A percentile compares a stretch with the other conserved stretches of the same genome.
Evolutionary conservation across 2,113 vertebrate genomes (phyloP).

Genomic region (Murina feae): DNA sequence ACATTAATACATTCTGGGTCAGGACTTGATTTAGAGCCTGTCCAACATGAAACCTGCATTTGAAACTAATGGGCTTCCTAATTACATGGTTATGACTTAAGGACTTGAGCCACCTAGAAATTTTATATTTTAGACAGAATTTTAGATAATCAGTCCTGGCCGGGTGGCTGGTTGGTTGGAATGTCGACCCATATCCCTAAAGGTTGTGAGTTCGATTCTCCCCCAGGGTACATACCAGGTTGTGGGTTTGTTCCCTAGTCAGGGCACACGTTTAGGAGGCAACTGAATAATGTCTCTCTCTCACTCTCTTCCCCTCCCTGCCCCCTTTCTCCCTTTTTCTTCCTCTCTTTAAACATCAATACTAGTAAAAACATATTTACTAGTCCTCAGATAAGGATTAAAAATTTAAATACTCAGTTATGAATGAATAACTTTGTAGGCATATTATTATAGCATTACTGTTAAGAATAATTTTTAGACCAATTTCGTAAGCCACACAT

Average conservation of each 20-base stretch:
- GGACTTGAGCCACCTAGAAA: not conserved
- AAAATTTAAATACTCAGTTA: not conserved
- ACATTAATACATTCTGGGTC: not conserved
- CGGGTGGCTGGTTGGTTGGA: not conserved
- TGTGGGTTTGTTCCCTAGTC: not conserved
- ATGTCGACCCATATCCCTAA: not conserved
- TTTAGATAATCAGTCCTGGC: not conserved
- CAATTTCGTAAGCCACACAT: not conserved
- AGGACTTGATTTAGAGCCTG: not conserved
- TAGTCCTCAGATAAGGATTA: not conserved
- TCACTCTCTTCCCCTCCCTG: not conserved
- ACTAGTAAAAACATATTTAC: not conserved
- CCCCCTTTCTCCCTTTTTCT: not conserved
- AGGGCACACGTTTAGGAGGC: not conserved
- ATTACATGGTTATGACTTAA: not conserved
- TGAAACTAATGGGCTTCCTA: not conserved
- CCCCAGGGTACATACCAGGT: too few relatives aligned
- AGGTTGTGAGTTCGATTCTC: not conserved
- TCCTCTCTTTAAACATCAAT: not conserved
- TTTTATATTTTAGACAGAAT: not conserved
- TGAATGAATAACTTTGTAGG: not conserved
- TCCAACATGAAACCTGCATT: not conserved
- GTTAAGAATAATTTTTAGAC: not conserved
- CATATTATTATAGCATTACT: not conserved
- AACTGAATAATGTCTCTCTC: not conserved